phyloP scores from a whole-genome alignment of 2,797 vertebrate species.

The Oophaga sylvatica region DNA sequence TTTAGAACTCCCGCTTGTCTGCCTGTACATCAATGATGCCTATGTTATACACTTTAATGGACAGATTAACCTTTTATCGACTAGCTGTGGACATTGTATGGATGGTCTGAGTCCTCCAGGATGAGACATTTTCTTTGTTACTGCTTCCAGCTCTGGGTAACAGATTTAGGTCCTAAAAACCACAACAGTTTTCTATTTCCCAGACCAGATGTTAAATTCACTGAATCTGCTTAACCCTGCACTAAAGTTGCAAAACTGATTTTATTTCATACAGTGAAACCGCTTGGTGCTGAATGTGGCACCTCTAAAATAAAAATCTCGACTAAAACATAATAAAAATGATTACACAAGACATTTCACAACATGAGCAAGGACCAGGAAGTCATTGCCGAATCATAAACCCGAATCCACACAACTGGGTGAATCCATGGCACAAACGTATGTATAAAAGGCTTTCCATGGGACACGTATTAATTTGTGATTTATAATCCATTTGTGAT shows the following conservation, averaged over 20 bases:
- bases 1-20: neutral
- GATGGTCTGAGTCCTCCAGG: neutral
- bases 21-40: neutral
- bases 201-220: neutral
- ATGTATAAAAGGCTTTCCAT: neutral
- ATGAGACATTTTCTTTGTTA: neutral
- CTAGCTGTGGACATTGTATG: neutral
- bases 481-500: neutral
- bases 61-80: neutral
- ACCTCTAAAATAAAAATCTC: neutral
- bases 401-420: neutral
- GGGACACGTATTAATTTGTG: too few relatives aligned
- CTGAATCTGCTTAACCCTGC: neutral
- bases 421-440: neutral
- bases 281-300: neutral
- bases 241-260: neutral
- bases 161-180: neutral
- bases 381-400: neutral
- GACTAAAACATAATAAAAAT: neutral
- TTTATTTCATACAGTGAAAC: neutral
- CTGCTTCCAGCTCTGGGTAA: neutral
- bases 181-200: neutral
- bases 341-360: constrained; percentile 9
- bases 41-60: neutral
- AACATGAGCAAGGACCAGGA: neutral